These are phyloP conservation scores for Acridotheres tristis DNA, from an alignment of 2,797 vertebrate species.

Conservation along the genomic window DNA sequence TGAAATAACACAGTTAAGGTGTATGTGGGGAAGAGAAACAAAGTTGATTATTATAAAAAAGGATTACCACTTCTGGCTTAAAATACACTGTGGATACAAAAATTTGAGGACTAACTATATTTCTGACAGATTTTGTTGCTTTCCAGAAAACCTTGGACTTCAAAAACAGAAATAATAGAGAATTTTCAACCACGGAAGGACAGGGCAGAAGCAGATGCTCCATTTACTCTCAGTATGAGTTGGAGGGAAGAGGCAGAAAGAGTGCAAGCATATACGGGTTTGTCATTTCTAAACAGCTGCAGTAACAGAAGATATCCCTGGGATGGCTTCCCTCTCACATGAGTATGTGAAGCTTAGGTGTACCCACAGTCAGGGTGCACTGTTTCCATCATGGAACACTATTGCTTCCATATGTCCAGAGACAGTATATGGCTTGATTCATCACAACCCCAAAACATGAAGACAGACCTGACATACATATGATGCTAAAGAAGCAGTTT, in stretches of 20 bases:
- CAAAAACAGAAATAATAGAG: neutral
- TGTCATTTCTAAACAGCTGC: neutral
- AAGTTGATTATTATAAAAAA: neutral
- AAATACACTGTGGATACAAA: neutral
- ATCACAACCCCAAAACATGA: neutral
- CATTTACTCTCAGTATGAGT: neutral
- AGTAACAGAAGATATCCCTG: neutral
- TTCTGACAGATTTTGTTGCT: neutral
- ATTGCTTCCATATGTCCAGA: neutral
- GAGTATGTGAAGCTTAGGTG: neutral
- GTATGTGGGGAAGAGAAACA: neutral
- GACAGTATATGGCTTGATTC: neutral
- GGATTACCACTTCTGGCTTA: neutral
- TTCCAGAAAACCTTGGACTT: neutral
- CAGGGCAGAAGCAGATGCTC: neutral
- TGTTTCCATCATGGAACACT: neutral
- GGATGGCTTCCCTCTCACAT: neutral
- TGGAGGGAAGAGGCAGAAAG: neutral
- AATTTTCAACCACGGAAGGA: neutral
- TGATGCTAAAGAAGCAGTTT: neutral
- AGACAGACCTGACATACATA: neutral
- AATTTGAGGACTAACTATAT: neutral
- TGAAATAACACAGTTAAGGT: neutral
- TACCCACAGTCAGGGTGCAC: neutral
- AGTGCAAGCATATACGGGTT: neutral